Percentiles rank a stretch among this genome's conserved stretches.
Conservation (phyloP, 2,888 invertebrate genomes). For the Drosophila yooni region DNA sequence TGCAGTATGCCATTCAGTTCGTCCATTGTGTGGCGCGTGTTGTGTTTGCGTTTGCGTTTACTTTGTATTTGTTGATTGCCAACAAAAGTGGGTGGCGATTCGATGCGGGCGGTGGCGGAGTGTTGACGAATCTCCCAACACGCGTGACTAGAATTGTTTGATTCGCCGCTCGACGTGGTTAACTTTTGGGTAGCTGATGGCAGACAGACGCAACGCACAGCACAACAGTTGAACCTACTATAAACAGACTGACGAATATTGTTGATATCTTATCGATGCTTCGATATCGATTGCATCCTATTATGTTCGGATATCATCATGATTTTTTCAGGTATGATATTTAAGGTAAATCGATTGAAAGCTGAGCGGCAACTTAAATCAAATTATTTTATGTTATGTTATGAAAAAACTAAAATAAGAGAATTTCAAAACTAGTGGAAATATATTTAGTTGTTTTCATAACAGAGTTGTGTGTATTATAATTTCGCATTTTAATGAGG, state of each 20-base stretch:
- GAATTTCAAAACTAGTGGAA: background rate
- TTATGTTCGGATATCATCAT: slow-evolving; percentile 2
- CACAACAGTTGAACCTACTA: slow-evolving; percentile 52
- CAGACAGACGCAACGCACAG: slow-evolving; percentile 23
- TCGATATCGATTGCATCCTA: background rate
- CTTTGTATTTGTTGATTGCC: slow-evolving; percentile 27
- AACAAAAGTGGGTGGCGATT: slow-evolving; percentile 11
- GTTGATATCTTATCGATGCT: slow-evolving; percentile 24
- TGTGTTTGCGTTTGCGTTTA: slow-evolving; percentile 37
- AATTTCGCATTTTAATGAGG: too few species aligned
- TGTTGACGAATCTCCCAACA: slow-evolving; percentile 33
- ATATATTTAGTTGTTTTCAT: background rate
- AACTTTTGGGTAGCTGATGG: slow-evolving; percentile 15
- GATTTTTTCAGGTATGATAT: background rate
- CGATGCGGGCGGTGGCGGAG: slow-evolving; percentile 15
- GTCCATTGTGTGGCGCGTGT: slow-evolving; percentile 75
- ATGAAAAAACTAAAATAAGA: background rate
- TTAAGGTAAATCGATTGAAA: background rate
- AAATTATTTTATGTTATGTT: background rate
- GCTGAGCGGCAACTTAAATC: background rate
- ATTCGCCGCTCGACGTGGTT: slow-evolving; percentile 32
- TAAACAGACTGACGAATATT: slow-evolving; percentile 59
- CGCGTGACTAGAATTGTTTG: slow-evolving; percentile 69
- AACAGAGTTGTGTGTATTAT: background rate
- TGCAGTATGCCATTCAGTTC: slow-evolving; percentile 84